A percentile compares a stretch with the other conserved stretches of the same genome.
phyloP scores from a whole-genome alignment of 92 coral and sea anemone species.

The Actinostola sp. region DNA sequence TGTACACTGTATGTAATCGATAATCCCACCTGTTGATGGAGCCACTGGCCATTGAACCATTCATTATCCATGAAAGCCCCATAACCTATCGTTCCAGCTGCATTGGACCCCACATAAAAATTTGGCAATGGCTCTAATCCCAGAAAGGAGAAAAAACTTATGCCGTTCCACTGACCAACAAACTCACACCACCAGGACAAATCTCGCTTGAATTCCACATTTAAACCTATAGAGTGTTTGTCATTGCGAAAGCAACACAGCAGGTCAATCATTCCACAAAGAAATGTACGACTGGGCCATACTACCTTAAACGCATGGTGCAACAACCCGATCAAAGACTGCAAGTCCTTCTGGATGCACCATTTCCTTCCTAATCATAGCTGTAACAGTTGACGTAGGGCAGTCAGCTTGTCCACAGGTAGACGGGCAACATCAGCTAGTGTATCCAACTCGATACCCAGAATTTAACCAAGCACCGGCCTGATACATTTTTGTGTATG shows the following conservation, averaged over 20 bases:
- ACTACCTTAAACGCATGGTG: constrained; percentile 8
- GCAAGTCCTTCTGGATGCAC: neutral
- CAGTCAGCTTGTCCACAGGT: neutral
- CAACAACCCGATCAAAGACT: constrained; percentile 1
- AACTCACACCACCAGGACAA: constrained; percentile 25
- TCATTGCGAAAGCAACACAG: neutral
- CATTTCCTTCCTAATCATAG: neutral
- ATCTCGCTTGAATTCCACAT: constrained; percentile 18
- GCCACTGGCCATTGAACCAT: constrained; percentile 45
- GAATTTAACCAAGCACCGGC: constrained; percentile 7
- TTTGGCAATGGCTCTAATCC: constrained; percentile 16
- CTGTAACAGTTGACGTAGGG: neutral
- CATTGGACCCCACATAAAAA: constrained; percentile 5
- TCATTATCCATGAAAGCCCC: constrained; percentile 6
- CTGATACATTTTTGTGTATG: neutral
- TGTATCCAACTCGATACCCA: neutral
- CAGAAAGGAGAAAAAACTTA: constrained; percentile 30
- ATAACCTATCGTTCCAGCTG: neutral
- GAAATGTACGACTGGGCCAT: constrained; percentile 18
- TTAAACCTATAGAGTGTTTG: constrained; percentile 9
- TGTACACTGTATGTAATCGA: constrained; percentile 22
- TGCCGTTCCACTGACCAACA: constrained; percentile 30
- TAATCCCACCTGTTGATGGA: neutral
- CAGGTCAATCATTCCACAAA: constrained; percentile 19
- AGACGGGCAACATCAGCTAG: neutral